phyloP scores from a whole-genome alignment of 2,113 vertebrate species.

The Hepsetus odoe region DNA sequence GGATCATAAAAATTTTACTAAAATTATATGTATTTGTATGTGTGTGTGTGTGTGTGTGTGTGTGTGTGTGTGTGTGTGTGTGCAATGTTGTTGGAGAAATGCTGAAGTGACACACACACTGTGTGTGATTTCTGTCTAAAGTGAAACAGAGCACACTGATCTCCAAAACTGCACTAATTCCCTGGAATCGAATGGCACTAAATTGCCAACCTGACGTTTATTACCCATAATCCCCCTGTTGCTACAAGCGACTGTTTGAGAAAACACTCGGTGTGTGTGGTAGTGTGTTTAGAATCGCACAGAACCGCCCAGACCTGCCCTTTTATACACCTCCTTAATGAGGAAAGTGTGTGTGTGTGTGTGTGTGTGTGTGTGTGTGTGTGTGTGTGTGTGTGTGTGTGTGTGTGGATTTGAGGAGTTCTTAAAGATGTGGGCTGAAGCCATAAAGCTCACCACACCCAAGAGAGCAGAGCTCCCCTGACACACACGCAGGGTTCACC shows the following conservation, averaged over 20 bases:
- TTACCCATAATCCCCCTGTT: slow-evolving; percentile 34
- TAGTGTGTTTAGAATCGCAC: slow-evolving; percentile 32
- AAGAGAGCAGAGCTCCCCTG: slow-evolving; percentile 63
- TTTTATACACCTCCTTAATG: slow-evolving; percentile 35
- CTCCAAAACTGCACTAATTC: slow-evolving; percentile 9
- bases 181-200: background rate
- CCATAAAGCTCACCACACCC: slow-evolving; percentile 73
- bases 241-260: slow-evolving; percentile 39
- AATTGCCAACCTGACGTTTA: background rate
- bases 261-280: slow-evolving; percentile 39
- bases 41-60: no score
- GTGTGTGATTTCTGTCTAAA: background rate
- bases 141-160: slow-evolving; percentile 37
- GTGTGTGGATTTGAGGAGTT: slow-evolving; percentile 74
- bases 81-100: no score
- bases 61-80: no score
- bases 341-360: slow-evolving; percentile 23
- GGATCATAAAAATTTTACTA: no score
- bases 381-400: slow-evolving; percentile 35
- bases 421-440: slow-evolving; percentile 78
- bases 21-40: no score
- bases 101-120: slow-evolving; percentile 35
- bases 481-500: no score
- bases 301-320: slow-evolving; percentile 47
- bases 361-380: slow-evolving; percentile 29